These are phyloP conservation scores for Microcebus jonahi DNA, from an alignment of 2,113 vertebrate species.

Conservation along the genomic window DNA sequence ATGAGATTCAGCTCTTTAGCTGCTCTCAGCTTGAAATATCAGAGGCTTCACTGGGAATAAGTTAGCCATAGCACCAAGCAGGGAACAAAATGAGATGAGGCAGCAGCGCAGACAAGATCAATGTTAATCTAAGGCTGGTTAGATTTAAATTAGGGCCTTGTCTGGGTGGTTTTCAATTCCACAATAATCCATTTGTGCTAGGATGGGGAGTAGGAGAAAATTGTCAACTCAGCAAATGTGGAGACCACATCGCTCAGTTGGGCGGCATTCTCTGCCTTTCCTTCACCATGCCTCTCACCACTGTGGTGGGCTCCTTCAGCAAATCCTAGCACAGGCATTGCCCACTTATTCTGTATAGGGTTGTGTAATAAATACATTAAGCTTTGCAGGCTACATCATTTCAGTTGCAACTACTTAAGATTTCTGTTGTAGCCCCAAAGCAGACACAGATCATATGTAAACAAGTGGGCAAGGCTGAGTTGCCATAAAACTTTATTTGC, in stretches of 20 bases:
- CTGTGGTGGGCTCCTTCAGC: not conserved
- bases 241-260: not conserved
- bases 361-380: not conserved
- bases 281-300: not conserved
- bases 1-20: not conserved
- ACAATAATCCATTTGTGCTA: not conserved
- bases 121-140: not conserved
- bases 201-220: not conserved
- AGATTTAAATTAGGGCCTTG: not conserved
- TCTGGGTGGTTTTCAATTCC: not conserved
- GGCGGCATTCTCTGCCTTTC: not conserved
- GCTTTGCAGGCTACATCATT: not conserved
- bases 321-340: not conserved
- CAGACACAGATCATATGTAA: not conserved
- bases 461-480: not conserved
- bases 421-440: not conserved
- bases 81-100: not conserved
- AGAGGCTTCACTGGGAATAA: not conserved
- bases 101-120: not conserved
- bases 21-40: not conserved
- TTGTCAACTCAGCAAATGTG: not conserved
- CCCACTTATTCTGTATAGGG: not conserved
- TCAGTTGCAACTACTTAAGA: not conserved
- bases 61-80: not conserved
- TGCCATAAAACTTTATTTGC: not conserved